A percentile compares a stretch with the other conserved stretches of the same genome.
Evolutionary conservation across 2,113 vertebrate genomes (phyloP).

Genomic region (Octodon degus): DNA sequence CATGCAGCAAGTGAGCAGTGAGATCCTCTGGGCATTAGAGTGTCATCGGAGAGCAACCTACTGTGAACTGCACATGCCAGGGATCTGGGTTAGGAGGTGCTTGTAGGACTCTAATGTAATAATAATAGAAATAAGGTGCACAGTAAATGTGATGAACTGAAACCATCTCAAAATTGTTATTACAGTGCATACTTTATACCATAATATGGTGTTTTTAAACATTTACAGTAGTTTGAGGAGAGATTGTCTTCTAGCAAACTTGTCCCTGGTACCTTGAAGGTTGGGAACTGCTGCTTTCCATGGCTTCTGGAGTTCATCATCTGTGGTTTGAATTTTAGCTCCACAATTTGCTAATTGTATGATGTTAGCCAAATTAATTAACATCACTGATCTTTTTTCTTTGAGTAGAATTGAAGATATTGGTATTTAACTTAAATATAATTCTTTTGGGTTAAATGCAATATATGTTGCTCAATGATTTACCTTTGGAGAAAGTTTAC

Average conservation of each 20-base stretch:
- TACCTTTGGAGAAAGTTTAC: neutral
- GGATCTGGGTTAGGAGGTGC: neutral
- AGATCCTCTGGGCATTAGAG: neutral
- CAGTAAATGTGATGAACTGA: neutral
- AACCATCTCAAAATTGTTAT: neutral
- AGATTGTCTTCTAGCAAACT: neutral
- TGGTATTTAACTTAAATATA: slow-evolving; percentile 25
- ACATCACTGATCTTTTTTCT: slow-evolving; percentile 26
- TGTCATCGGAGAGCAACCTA: neutral
- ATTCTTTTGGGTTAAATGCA: neutral
- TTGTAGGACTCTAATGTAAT: neutral
- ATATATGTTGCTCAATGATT: neutral
- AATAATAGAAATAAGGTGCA: neutral
- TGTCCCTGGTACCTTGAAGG: neutral
- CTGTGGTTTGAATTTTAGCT: neutral
- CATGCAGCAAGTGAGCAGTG: neutral
- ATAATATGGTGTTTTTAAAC: neutral
- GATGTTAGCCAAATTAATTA: neutral
- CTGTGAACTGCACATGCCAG: neutral
- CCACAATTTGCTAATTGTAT: neutral
- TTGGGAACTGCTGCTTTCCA: neutral
- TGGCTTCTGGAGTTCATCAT: neutral
- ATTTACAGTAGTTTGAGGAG: neutral
- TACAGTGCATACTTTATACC: neutral
- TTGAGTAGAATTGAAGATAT: neutral